Conservation (phyloP, 2,113 vertebrate species). For the Anthoscopus minutus region DNA sequence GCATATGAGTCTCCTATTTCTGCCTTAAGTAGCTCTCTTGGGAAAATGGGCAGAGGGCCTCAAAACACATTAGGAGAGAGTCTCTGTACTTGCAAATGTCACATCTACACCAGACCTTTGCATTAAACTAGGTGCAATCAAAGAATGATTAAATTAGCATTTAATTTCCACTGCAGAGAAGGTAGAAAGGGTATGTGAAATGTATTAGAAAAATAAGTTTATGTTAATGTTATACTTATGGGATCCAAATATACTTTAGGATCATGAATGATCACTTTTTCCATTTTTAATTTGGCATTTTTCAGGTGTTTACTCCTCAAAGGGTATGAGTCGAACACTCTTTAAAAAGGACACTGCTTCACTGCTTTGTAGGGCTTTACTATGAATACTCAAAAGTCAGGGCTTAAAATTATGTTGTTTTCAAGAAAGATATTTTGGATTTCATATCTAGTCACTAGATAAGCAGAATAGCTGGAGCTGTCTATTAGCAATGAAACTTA, state of each 20-base stretch:
- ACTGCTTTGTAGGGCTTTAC: not conserved
- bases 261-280: not conserved
- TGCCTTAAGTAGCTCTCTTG: slow-evolving; percentile 63
- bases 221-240: not conserved
- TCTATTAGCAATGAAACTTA: not conserved
- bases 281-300: not conserved
- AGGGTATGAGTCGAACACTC: not conserved
- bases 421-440: not conserved
- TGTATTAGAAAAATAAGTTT: not conserved
- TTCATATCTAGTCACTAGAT: not conserved
- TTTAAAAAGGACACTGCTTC: not conserved
- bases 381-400: not conserved
- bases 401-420: not conserved
- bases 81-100: slow-evolving; percentile 66
- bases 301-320: not conserved
- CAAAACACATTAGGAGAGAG: slow-evolving; percentile 58
- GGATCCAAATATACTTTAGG: not conserved
- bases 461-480: not conserved
- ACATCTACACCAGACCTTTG: slow-evolving; percentile 70
- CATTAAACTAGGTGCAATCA: slow-evolving; percentile 73
- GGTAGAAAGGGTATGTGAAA: slow-evolving; percentile 60
- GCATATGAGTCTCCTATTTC: slow-evolving; percentile 66
- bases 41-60: slow-evolving; percentile 72
- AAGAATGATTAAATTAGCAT: slow-evolving; percentile 70
- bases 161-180: slow-evolving; percentile 65